Base-by-base conservation (phyloP, 2,888 invertebrate genomes). In the Temnothorax ravouxi region DNA sequence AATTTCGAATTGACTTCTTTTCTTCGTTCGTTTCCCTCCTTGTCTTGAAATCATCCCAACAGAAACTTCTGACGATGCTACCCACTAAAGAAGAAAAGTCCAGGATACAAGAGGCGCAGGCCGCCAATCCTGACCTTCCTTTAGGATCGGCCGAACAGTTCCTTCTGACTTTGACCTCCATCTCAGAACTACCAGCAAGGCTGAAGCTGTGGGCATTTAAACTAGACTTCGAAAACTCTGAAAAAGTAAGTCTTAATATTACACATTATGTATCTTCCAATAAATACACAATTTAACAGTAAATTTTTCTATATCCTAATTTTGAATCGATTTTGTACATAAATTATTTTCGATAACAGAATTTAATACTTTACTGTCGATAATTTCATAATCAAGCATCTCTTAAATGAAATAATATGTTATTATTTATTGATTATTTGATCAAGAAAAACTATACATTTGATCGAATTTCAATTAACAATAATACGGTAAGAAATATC, bases 191-290 rank as follows among this genome's bases (percentile, higher is more conserved):
- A 85, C 97, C 98, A 71, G 98, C 99, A 64, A 96, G 99, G 91
- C 96, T 99, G 44, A 98, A 98, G 95, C 96, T 99, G 87, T 99
- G 99, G 99, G 98, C 99, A 86, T 99, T 99, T 96, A 99, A 99
- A 95, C 96, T 99, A 89, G 99, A 99, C 95, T 99, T 99, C 95
- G 99, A 99, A 95, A 98, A 98, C 95, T 97, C 98, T 92, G 99
- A 99, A 96, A 96, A 96, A 95, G 98, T 98, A 95, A 89, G 94
- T 29, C 34, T 59, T 11, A 38, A 76, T 15, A 50, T 21, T 5
- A 47, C 21, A 34, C 44, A n/a, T 61, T 21, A 25, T 21, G 2
- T 67, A 21, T 67, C n/a, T 54, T 38, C n/a, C 38, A 66, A 15
- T 72, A 25, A 71, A 88, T 77, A 79, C 41, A 69, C 50, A 83